These are phyloP conservation scores for Enteromius afrohamiltoni DNA, from an alignment of 2,797 vertebrate species.

Conservation along the genomic window DNA sequence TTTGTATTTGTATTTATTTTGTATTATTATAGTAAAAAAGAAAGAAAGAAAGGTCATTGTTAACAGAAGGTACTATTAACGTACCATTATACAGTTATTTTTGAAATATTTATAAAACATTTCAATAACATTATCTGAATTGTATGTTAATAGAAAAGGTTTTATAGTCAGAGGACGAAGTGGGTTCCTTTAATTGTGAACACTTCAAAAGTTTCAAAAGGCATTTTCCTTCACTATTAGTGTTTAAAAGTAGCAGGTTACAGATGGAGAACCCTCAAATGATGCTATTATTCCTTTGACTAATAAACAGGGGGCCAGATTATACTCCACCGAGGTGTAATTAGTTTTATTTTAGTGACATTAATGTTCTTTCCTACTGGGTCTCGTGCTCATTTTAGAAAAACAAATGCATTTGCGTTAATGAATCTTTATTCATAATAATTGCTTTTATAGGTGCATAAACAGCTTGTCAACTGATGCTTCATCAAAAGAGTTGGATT, in stretches of 20 bases:
- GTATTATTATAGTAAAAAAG: no score
- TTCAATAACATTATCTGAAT: background rate
- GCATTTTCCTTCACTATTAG: background rate
- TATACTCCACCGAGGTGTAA: constrained; percentile 9
- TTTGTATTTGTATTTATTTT: no score
- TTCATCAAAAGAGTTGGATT: background rate
- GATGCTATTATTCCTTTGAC: constrained; percentile 9
- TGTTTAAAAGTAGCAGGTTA: background rate
- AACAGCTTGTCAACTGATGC: constrained; percentile 17
- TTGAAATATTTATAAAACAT: background rate
- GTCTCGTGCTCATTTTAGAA: background rate
- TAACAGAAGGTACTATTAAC: no score
- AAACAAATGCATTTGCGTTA: constrained; percentile 28
- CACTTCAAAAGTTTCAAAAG: background rate
- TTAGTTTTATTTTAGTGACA: constrained; percentile 39
- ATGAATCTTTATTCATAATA: constrained; percentile 30
- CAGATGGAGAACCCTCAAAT: constrained; percentile 20
- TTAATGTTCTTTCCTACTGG: constrained; percentile 27
- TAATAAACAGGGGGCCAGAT: constrained; percentile 15
- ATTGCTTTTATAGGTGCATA: background rate
- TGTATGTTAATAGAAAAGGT: background rate
- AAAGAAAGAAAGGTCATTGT: no score
- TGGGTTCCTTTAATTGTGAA: background rate
- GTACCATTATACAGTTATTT: background rate
- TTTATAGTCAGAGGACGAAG: background rate